Base-by-base conservation (phyloP, 2,888 invertebrate species). In the Acanthosepion pharaonis region DNA sequence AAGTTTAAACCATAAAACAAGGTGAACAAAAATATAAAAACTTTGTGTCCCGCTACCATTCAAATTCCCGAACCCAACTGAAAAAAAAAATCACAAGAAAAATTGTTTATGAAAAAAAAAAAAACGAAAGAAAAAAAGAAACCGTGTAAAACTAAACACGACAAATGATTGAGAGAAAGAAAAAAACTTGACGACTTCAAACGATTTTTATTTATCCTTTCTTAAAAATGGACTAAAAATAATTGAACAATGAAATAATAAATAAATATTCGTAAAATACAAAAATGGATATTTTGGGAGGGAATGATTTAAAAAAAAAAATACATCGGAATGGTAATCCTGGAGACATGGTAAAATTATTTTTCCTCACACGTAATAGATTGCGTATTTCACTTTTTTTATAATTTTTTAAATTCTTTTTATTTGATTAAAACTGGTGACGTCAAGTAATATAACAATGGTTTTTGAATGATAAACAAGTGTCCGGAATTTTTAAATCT, bases 401-500 rank as follows among this genome's bases (percentile, higher is more conserved):
- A 5, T 59, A n/a, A n/a, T 78, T n/a, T 33, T 78, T 78, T 59
- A 59, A 59, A 18, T 78, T 78, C 11, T 78, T 78, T 78, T n/a
- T 11, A 33, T 78, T 78, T 78, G n/a, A n/a, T 78, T n/a, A n/a
- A 15, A 78, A 78, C 9, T 78, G 78, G 78, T 78, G 78, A 78
- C 78, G n/a, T 78, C 78, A n/a, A 78, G 33, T 78, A n/a, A 78
- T 78, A 78, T 78, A 78, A 78, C 78, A 78, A 78, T 78, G n/a
- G 18, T 78, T 78, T 78, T 78, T 78, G 33, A 78, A 78, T 33
- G 78, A 78, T 78, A n/a, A 78, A 78, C 78, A n/a, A 78, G 78
- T n/a, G 78, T 78, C 78, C 78, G 78, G 78, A 78, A 78, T 78
- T 78, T 78, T 78, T n/a, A 78, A n/a, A 78, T 78, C 78, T 78